Base-by-base conservation (phyloP, 2,797 vertebrate species). In the Leptodactylus fallax region DNA sequence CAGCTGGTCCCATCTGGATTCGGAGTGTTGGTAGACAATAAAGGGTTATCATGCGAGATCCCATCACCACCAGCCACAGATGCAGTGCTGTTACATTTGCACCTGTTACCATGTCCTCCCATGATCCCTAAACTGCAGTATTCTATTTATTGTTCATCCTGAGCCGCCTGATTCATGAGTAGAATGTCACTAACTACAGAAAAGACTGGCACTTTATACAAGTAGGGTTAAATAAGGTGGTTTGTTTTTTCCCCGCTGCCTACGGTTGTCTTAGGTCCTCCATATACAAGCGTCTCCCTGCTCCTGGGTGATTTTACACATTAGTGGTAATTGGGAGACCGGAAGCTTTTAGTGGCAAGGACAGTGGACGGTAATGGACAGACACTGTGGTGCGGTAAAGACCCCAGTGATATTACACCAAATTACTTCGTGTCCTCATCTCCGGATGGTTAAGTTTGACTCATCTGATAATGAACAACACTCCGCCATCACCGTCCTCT, bases 251-350 rank as follows among this genome's bases (percentile, higher is more conserved):
- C 4, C 36, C 36, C 4, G 2, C 36, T 36, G 36, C 11, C n/a
- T 19, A 21, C 9, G 7, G 17, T 12, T 45, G 2, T 11, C 72
- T n/a, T 19, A 9, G 6, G 45, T 51, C 4, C 36, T n/a, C 19
- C 49, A 27, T 76, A 76, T 49, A 76, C 9, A 13, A 8, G 19
- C 72, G 12, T 12, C 47, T 51, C 45, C 72, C 13, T 76, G n/a
- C 51, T 76, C 72, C 14, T 6, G 72, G n/a, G 45, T 76, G 9
- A 76, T 49, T 76, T 76, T 76, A n/a, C 72, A 51, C 72, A 76
- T 76, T 76, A 76, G 19, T n/a, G 45, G 19, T 51, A 9, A 49
- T 76, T 76, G 12, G 74, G 19, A 77, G 27, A 17, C 36, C 47
- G 45, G 19, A 72, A 47, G 49, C 74, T 77, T 53, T 53, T 76